Percentiles rank a stretch among this genome's conserved stretches.
Evolutionary conservation across 2,113 vertebrate species (phyloP).

Genomic region (Melanostigma gelatinosum): DNA sequence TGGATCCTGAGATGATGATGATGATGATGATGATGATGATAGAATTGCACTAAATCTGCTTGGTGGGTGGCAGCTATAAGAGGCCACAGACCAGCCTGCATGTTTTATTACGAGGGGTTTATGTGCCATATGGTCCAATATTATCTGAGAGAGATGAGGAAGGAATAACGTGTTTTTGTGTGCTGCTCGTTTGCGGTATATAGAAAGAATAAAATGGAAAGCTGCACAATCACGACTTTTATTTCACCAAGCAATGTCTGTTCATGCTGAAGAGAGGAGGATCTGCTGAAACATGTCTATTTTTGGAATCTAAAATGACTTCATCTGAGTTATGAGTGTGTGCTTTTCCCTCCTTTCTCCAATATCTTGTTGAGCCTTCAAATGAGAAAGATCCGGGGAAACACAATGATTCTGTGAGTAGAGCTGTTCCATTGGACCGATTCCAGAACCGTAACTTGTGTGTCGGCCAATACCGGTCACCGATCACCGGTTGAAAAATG

Average conservation of each 20-base stretch:
- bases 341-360: neutral
- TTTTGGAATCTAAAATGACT: neutral
- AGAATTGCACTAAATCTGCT: constrained; percentile 24
- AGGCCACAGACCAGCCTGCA: neutral
- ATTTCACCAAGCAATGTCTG: neutral
- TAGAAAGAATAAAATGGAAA: neutral
- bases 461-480: neutral
- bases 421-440: neutral
- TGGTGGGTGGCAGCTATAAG: constrained; percentile 29
- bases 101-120: neutral
- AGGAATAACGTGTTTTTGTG: neutral
- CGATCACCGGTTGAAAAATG: no score
- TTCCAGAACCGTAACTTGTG: neutral
- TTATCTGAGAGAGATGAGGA: neutral
- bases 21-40: constrained; percentile 28
- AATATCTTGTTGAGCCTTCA: neutral
- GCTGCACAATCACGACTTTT: neutral
- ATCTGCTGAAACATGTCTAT: neutral
- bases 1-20: constrained; percentile 21
- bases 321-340: neutral
- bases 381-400: neutral
- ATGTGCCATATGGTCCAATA: neutral
- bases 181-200: neutral
- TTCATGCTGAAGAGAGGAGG: neutral
- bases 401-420: neutral